A percentile compares a stretch with the other conserved stretches of the same genome.
Conservation (phyloP, 2,797 vertebrate species). For the Sebastiscus tertius region DNA sequence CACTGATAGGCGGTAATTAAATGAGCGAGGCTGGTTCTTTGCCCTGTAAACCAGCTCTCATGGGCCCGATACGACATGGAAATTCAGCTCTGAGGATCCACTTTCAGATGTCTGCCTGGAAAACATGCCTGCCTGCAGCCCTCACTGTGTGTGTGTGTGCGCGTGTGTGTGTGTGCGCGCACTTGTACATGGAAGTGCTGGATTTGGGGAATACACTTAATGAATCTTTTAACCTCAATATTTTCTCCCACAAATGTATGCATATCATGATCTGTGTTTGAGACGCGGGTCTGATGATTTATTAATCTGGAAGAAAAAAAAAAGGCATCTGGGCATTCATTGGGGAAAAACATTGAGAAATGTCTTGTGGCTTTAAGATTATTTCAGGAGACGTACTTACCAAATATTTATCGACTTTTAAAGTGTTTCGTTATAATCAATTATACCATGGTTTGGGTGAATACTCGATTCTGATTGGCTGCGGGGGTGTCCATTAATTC, state of each 20-base stretch:
- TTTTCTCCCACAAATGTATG: constrained; percentile 57
- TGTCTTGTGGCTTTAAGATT: not conserved
- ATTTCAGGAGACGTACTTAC: constrained; percentile 2
- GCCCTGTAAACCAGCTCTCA: constrained; percentile 77
- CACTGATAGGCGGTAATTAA: constrained; percentile 75
- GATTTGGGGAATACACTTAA: constrained; percentile 64
- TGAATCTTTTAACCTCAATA: constrained; percentile 73
- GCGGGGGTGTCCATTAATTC: too few relatives aligned
- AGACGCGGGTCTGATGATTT: constrained; percentile 50
- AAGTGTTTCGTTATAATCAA: not conserved
- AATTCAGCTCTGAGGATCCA: constrained; percentile 67
- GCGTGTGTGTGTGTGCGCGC: constrained; percentile 5
- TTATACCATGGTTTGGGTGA: not conserved
- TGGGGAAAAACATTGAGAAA: constrained; percentile 28
- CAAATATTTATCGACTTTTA: not conserved
- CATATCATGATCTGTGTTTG: constrained; percentile 60
- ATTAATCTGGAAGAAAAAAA: constrained; percentile 50
- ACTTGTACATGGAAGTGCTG: constrained; percentile 32
- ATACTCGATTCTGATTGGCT: too few relatives aligned
- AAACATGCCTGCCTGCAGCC: constrained; percentile 54
- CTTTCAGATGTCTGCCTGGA: constrained; percentile 65
- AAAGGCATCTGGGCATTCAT: constrained; percentile 15
- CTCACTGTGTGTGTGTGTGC: not conserved
- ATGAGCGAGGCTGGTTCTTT: constrained; percentile 71
- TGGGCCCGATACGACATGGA: constrained; percentile 72